Evolutionary conservation across 2,888 invertebrate genomes (phyloP), one percentile per base, ranked within the genome.

Genomic region (Agrochola lychnidis): DNA sequence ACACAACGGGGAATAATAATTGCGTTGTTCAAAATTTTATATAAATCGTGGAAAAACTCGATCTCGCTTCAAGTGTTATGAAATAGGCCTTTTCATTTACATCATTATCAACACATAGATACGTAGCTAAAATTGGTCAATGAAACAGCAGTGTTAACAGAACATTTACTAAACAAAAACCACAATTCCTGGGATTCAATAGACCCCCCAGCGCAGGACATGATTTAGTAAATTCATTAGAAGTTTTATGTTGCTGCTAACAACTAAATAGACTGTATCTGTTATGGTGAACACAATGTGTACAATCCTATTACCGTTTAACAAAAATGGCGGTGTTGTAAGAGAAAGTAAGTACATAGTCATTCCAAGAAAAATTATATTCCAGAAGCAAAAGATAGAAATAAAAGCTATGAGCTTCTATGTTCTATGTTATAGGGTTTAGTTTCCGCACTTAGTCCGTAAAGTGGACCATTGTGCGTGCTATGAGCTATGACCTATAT

Each of bases 1-100:
- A 61, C 48, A 68, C 57, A 61, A 48, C 6, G n/a, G 9, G 66
- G 69, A 57, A 61, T 61, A 70, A 51, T 76, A 69, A 72, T 66
- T 56, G 16, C 2, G 14, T 25, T 67, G 36, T 67, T 83, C 2
- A 45, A 82, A 62, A 51, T 62, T 62, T 22, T 16, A 74, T 57
- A 42, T 62, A 36, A 80, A 63, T 81, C 40, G 3, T 36, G 12
- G 0, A 36, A 53, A 63, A 70, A 19, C 22, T 53, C 30, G 7
- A 56, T 73, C 62, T 57, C 30, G 30, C 57, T 53, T 67, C 3
- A 48, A 79, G 42, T 61, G 30, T 40, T 68, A 22, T 30, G 14
- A 73, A 73, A 74, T 19, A 61, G 7, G 0, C 22, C 1, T 63
- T 72, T 57, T 63, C 67, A 59, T 69, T 78, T 48, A 61, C 10